A percentile compares a stretch with the other conserved stretches of the same genome.
Evolutionary conservation across 2,113 vertebrate species (phyloP).

Genomic region (Salvator merianae): DNA sequence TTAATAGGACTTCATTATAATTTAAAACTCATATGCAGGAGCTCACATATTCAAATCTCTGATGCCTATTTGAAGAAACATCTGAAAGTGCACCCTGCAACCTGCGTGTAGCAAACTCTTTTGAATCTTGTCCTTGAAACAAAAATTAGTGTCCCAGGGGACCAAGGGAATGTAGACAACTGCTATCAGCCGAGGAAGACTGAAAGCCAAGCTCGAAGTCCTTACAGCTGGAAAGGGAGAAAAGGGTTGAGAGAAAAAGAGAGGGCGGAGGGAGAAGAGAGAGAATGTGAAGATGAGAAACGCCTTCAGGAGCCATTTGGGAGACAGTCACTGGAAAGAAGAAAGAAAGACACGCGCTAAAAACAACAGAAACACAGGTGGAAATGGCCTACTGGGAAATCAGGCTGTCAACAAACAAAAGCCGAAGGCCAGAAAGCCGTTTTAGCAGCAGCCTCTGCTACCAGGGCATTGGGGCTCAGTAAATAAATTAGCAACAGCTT

Average conservation of each 20-base stretch:
- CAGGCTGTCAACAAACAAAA: slow-evolving; percentile 85
- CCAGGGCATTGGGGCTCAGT: slow-evolving; percentile 75
- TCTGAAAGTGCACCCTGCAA: slow-evolving; percentile 80
- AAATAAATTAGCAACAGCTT: slow-evolving; percentile 80
- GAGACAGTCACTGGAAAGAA: slow-evolving; percentile 75
- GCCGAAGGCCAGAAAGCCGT: slow-evolving; percentile 76
- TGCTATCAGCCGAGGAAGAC: slow-evolving; percentile 75
- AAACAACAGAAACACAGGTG: slow-evolving; percentile 84
- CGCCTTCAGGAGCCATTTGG: slow-evolving; percentile 80
- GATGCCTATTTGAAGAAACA: slow-evolving; percentile 79
- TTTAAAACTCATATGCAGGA: slow-evolving; percentile 76
- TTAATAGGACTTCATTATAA: slow-evolving; percentile 78
- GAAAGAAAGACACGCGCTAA: slow-evolving; percentile 75
- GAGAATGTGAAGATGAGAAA: slow-evolving; percentile 80
- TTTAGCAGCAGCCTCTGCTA: slow-evolving; percentile 72
- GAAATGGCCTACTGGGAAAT: slow-evolving; percentile 84
- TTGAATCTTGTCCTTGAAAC: slow-evolving; percentile 84
- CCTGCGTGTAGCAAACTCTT: slow-evolving; percentile 77
- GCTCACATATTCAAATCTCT: slow-evolving; percentile 80
- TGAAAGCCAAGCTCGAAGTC: slow-evolving; percentile 78
- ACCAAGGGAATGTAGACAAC: slow-evolving; percentile 75
- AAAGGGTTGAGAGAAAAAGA: slow-evolving; percentile 78
- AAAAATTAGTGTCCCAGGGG: slow-evolving; percentile 77
- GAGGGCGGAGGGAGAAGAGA: slow-evolving; percentile 47
- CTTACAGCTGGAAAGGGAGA: slow-evolving; percentile 77